These are phyloP conservation scores for Phalacrocorax pelagicus DNA, from an alignment of 2,113 vertebrate species.

Conservation along the genomic window DNA sequence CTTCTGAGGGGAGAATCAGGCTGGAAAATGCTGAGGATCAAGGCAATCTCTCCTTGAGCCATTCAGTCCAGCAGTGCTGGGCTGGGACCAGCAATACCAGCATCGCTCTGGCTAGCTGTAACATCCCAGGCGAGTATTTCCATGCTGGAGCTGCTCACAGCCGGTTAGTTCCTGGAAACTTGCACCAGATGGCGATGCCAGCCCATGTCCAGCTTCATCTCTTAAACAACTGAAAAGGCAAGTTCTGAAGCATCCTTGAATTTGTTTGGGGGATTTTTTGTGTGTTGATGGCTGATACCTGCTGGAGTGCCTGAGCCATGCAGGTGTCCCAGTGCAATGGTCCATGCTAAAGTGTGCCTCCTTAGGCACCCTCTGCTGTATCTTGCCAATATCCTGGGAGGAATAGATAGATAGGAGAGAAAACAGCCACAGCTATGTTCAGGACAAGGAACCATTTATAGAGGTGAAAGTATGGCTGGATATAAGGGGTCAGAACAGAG, in stretches of 20 bases:
- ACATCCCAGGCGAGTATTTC: neutral
- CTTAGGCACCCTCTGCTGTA: neutral
- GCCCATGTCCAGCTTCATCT: neutral
- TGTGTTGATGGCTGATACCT: neutral
- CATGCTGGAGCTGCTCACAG: neutral
- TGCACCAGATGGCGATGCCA: conserved; percentile 41
- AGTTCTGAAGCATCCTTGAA: neutral
- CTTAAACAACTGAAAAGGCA: neutral
- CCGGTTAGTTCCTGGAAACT: neutral
- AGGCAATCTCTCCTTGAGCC: neutral
- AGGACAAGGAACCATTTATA: neutral
- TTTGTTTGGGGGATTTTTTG: neutral
- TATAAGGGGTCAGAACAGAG: neutral
- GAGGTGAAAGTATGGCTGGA: neutral
- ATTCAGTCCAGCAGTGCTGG: neutral
- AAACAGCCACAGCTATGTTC: neutral
- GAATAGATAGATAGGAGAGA: neutral
- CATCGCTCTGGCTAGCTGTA: too few species aligned
- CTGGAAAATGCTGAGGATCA: neutral
- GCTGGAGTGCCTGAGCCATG: neutral
- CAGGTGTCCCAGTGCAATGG: neutral
- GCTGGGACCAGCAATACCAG: neutral
- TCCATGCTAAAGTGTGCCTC: neutral
- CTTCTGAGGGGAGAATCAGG: neutral
- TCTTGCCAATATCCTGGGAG: neutral